Conservation (phyloP, 1,140 invertebrate genomes). For the Ceratosolen fusciceps region DNA sequence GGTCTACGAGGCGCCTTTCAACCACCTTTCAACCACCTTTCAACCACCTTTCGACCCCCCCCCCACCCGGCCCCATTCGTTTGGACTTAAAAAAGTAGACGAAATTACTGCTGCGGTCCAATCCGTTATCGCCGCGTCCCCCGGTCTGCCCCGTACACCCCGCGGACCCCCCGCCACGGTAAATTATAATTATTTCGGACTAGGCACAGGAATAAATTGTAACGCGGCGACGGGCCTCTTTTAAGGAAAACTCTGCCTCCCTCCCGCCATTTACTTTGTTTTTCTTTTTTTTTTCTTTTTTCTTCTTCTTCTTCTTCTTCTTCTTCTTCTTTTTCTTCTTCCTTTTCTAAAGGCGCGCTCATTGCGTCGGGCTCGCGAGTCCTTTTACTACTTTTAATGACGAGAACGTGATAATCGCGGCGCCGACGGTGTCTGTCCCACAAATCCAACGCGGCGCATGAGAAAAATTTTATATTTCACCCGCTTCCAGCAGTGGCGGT, state of each 20-base stretch:
- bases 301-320: too few species aligned
- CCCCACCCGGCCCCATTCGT: slow-evolving; percentile 2
- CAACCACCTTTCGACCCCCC: neutral
- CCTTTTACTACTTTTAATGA: slow-evolving; percentile 11
- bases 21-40: neutral
- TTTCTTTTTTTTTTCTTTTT: too few species aligned
- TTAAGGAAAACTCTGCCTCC: slow-evolving; percentile 1
- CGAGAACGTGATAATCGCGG: neutral
- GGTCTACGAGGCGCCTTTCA: neutral
- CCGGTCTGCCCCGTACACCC: neutral
- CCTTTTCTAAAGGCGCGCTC: neutral
- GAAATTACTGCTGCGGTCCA: slow-evolving; percentile 47
- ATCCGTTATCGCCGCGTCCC: slow-evolving; percentile 9
- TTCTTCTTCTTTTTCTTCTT: too few species aligned
- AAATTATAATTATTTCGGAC: slow-evolving; percentile 3
- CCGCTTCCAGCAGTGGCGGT: too few species aligned
- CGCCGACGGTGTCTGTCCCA: neutral
- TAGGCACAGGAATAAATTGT: slow-evolving; percentile 15
- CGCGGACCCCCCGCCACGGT: neutral
- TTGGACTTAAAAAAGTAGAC: slow-evolving; percentile 29
- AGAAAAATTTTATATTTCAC: slow-evolving; percentile 3
- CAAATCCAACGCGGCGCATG: neutral
- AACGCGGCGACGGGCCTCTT: neutral
- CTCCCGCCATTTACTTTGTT: neutral
- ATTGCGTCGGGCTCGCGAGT: neutral